These are phyloP conservation scores for Barypeithes pellucidus DNA, from an alignment of 2,888 invertebrate species.

Conservation along the genomic window DNA sequence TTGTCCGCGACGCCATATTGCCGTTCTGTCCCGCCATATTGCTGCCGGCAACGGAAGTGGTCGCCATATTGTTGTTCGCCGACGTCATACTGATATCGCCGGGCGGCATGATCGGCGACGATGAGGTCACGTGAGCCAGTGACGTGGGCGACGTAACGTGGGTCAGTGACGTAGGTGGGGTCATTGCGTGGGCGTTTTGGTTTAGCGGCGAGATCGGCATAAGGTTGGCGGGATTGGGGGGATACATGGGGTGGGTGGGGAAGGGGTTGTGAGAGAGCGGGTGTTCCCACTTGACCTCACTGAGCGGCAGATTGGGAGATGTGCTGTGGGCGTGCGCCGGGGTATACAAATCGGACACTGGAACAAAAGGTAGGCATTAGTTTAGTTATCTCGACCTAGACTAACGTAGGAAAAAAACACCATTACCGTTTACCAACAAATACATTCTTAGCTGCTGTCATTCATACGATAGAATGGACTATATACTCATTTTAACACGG, in stretches of 20 bases:
- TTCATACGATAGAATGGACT: no score
- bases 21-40: slow-evolving; percentile 16
- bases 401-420: no score
- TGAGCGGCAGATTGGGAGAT: slow-evolving; percentile 67
- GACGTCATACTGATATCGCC: slow-evolving; percentile 64
- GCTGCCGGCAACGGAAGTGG: neutral
- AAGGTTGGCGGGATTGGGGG: slow-evolving; percentile 65
- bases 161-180: slow-evolving; percentile 60
- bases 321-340: slow-evolving; percentile 64
- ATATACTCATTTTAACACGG: no score
- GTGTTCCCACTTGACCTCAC: slow-evolving; percentile 63
- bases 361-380: no score
- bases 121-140: slow-evolving; percentile 42
- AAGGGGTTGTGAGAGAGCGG: slow-evolving; percentile 65
- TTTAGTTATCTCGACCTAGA: no score
- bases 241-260: slow-evolving; percentile 65
- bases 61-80: slow-evolving; percentile 39
- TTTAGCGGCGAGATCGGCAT: slow-evolving; percentile 71
- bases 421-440: no score
- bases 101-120: slow-evolving; percentile 69
- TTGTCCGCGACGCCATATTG: slow-evolving; percentile 53
- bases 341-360: slow-evolving; percentile 63
- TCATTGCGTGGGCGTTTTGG: slow-evolving; percentile 57
- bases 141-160: slow-evolving; percentile 67
- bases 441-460: no score